Base-by-base conservation (phyloP, 2,797 vertebrate genomes). In the Delichon dasypus region DNA sequence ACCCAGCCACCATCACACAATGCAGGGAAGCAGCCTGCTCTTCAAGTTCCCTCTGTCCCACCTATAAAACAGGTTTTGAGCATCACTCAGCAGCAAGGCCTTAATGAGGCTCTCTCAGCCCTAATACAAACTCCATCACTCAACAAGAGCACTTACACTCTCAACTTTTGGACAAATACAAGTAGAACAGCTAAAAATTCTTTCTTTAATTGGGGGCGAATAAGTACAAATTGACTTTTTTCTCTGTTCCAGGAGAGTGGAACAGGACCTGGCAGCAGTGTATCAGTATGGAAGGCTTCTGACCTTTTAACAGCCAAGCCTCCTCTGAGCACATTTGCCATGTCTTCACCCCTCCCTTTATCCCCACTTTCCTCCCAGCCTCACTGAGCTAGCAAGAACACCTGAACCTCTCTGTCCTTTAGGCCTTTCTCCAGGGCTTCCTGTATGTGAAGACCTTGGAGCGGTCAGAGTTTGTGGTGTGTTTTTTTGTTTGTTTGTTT, bases 81-180 rank as follows among this genome's bases (percentile, higher is more conserved):
- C 55, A 68, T 53, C 58, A 48, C 19, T 78, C 62, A 36, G 29
- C 29, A 64, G 7, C 1, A 2, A 75, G 40, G 29, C 36, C 45
- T 72, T 44, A 45, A 66, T 10, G 26, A 54, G 21, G 11, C 2
- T 30, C 27, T 80, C 17, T 76, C 48, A 83, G 32, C 27, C n/a
- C 57, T 75, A 29, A 45, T 29, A 64, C 3, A 21, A 87, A 32
- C 17, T 61, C 54, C 13, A 11, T 25, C 3, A 0, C 36, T 66
- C 48, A 75, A 13, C 0, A 0, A 55, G 14, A 78, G 8, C 3
- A 0, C 55, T 72, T 54, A 40, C 0, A 0, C 7, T 30, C 34
- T 9, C 32, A 68, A 4, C 16, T 38, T 44, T 18, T 26, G 20
- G 51, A 55, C 29, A 70, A 50, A 60, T 25, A 54, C 2, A 11